These are phyloP conservation scores for Macrosoma leucophasiata DNA, from an alignment of 2,888 invertebrate species.

Conservation along the genomic window DNA sequence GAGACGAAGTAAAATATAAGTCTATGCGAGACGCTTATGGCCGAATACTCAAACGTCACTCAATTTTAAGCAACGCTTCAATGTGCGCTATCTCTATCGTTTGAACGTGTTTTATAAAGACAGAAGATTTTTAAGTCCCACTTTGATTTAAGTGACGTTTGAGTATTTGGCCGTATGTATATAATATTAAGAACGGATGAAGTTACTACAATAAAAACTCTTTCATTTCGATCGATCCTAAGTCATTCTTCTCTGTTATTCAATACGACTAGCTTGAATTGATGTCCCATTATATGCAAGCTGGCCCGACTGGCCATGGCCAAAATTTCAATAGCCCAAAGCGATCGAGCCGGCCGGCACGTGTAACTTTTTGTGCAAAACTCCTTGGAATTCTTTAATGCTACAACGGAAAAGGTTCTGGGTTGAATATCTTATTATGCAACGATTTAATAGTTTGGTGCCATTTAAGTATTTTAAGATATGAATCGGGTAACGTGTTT, in stretches of 20 bases:
- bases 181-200: too few species aligned
- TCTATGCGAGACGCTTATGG: too few species aligned
- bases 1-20: too few species aligned
- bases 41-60: too few species aligned
- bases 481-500: constrained; percentile 35
- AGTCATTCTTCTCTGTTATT: constrained; percentile 38
- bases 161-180: too few species aligned
- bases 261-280: constrained; percentile 44
- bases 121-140: too few species aligned
- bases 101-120: too few species aligned
- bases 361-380: constrained; percentile 72
- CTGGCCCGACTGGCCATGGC: constrained; percentile 48
- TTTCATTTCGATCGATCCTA: constrained; percentile 22
- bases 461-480: constrained; percentile 26
- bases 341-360: constrained; percentile 62
- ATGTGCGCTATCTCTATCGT: too few species aligned
- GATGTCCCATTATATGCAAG: constrained; percentile 63
- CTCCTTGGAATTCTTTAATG: constrained; percentile 61
- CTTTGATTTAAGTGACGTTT: too few species aligned
- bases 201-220: constrained; percentile 6
- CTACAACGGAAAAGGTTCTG: constrained; percentile 47
- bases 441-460: constrained; percentile 48
- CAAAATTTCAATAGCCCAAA: constrained; percentile 70
- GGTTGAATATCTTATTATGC: constrained; percentile 68
- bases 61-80: too few species aligned